phyloP scores from a whole-genome alignment of 2,113 vertebrate species.

The Tupaia tana region DNA sequence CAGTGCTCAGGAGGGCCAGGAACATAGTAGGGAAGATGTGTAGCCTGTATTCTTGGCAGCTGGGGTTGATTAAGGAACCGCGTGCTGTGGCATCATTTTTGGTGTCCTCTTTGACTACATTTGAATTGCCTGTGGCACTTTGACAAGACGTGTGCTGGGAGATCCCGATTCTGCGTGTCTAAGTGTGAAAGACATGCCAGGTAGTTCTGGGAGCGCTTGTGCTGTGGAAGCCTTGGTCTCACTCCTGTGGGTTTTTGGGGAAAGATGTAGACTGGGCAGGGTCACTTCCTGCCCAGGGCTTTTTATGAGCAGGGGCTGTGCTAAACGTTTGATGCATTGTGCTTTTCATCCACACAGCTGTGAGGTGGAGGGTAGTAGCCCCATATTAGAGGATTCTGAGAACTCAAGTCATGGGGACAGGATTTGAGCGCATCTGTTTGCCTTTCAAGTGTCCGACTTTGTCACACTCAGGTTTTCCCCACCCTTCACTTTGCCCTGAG shows the following conservation, averaged over 20 bases:
- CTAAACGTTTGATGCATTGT: rapidly evolving
- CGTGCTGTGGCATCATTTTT: neutral
- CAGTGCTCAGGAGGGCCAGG: neutral
- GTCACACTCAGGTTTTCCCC: neutral
- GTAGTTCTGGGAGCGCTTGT: neutral
- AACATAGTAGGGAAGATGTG: neutral
- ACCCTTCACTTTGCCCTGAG: neutral
- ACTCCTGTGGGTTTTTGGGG: neutral
- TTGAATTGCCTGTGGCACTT: neutral
- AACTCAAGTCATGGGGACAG: neutral
- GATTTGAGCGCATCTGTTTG: neutral
- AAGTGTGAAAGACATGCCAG: neutral
- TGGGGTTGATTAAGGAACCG: neutral
- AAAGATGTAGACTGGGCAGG: neutral
- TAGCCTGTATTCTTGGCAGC: neutral
- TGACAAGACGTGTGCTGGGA: neutral
- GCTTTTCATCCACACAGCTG: neutral
- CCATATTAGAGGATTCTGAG: neutral
- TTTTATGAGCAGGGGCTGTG: neutral
- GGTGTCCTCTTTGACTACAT: neutral
- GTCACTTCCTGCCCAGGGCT: neutral
- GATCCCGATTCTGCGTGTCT: neutral
- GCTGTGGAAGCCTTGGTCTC: neutral
- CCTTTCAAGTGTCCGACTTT: neutral
- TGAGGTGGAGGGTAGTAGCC: no score